A percentile compares a stretch with the other conserved stretches of the same genome.
These are phyloP conservation scores for Tetranychus cinnabarinus DNA, from an alignment of 1,140 invertebrate species.

Conservation along the genomic window DNA sequence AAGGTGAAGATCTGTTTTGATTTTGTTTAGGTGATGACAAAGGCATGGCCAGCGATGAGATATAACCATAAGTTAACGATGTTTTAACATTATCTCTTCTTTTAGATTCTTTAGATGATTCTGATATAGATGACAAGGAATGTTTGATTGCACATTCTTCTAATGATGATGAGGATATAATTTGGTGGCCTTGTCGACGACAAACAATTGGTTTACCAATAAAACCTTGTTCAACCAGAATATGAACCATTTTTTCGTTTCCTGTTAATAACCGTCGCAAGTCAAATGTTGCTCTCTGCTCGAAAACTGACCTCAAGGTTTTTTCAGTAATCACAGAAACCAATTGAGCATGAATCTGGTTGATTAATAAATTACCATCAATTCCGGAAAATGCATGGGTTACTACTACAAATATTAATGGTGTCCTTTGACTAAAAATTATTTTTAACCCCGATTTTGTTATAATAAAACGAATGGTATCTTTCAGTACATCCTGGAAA, in stretches of 20 bases:
- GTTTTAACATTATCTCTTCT: not conserved
- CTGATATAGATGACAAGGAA: too few species aligned
- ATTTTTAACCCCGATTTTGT: slow-evolving; percentile 4
- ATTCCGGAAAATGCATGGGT: slow-evolving; percentile 1
- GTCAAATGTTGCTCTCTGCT: slow-evolving; percentile 11
- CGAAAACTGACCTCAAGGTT: slow-evolving; percentile 7
- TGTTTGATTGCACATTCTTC: not conserved
- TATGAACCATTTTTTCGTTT: slow-evolving; percentile 8
- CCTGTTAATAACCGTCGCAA: slow-evolving; percentile 3
- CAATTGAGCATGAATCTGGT: slow-evolving; percentile 11
- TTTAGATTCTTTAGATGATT: too few species aligned
- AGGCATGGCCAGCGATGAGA: not conserved
- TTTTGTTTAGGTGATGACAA: not conserved
- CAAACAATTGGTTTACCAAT: not conserved
- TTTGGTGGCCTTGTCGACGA: not conserved
- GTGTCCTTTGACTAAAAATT: slow-evolving; percentile 5
- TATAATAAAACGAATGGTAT: slow-evolving; percentile 1
- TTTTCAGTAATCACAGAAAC: slow-evolving; percentile 7
- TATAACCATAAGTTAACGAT: not conserved
- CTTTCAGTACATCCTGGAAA: slow-evolving; percentile 4
- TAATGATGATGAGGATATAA: too few species aligned
- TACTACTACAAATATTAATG: slow-evolving; percentile 9
- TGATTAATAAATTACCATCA: slow-evolving; percentile 6
- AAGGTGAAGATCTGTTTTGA: not conserved
- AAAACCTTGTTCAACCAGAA: not conserved